Base-by-base conservation (phyloP, 2,888 invertebrate genomes). In the Melanargia galathea region DNA sequence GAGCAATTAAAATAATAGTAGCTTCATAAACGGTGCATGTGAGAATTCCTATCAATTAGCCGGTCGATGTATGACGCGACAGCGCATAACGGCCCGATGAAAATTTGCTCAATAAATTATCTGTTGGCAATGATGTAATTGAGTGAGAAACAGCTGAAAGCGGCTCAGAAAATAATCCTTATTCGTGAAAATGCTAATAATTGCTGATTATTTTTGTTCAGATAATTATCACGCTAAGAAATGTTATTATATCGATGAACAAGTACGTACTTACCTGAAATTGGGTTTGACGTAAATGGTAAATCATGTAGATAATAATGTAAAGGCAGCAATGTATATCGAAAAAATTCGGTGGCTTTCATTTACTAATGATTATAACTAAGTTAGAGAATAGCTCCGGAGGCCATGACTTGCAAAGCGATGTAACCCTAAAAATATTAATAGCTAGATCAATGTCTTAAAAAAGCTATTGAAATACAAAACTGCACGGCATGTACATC, bases 21-120 rank as follows among this genome's bases (percentile, higher is more conserved):
- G 20, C 35, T 38, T 18, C 43, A 62, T 40, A 18, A 60, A 26
- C 45, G 11, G 18, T 56, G 26, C 46, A 62, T 48, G 57, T 55
- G 56, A 51, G 52, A 57, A 64, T 40, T 62, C 24, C 56, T n/a
- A 55, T 62, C 60, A 38, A 58, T 57, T 60, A 60, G 35, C 13
- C 56, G 26, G 49, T 22, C 40, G 57, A 54, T 33, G 55, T 46
- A 26, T 46, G 43, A 60, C 51, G 52, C 46, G 64, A 62, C 62
- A 60, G 60, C 16, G 38, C 54, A 58, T 64, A 62, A 45, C 58
- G 55, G 61, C 35, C 26, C 24, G 22, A 52, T 62, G 52, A 67
- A 63, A 60, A 67, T 62, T 56, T 55, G 40, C 49, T 57, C 24
- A 51, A n/a, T n/a, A n/a, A n/a, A 60, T 63, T 60, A 58, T 26